Conservation (phyloP, 2,797 vertebrate species). For the Phalanger gymnotis region DNA sequence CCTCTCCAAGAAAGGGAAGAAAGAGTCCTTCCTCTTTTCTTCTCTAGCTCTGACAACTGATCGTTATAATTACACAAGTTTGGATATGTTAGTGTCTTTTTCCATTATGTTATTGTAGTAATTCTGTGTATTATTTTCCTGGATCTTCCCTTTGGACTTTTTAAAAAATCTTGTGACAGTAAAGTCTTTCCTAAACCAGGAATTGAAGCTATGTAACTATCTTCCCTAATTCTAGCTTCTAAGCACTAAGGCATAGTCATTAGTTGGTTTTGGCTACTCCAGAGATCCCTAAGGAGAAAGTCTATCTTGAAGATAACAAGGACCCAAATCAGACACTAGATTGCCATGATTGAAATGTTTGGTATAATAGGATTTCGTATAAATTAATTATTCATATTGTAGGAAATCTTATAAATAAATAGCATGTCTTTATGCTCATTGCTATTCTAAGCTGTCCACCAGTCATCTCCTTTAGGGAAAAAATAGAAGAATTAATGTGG, state of each 20-base stretch:
- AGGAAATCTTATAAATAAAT: constrained; percentile 73
- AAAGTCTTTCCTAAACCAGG: constrained; percentile 6
- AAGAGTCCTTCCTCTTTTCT: not conserved
- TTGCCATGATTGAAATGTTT: constrained; percentile 69
- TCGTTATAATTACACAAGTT: not conserved
- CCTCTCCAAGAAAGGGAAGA: not conserved
- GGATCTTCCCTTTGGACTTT: not conserved
- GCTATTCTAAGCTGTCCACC: constrained; percentile 73
- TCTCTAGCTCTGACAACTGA: not conserved
- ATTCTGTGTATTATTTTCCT: not conserved
- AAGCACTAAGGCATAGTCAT: constrained; percentile 30
- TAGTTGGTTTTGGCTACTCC: constrained; percentile 52
- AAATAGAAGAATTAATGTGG: constrained; percentile 75
- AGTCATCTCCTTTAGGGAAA: constrained; percentile 70
- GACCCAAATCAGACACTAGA: constrained; percentile 63
- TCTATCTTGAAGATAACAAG: constrained; percentile 58
- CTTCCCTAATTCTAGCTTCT: not conserved
- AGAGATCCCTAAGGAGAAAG: constrained; percentile 51
- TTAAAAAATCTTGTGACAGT: not conserved
- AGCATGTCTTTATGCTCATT: constrained; percentile 65
- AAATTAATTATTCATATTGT: constrained; percentile 77
- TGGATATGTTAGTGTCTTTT: not conserved
- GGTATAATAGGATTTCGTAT: constrained; percentile 64
- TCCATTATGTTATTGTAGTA: not conserved
- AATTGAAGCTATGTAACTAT: not conserved